phyloP scores from a whole-genome alignment of 35 echinoderm and acorn worm species.

The Strongylocentrotus purpuratus region DNA sequence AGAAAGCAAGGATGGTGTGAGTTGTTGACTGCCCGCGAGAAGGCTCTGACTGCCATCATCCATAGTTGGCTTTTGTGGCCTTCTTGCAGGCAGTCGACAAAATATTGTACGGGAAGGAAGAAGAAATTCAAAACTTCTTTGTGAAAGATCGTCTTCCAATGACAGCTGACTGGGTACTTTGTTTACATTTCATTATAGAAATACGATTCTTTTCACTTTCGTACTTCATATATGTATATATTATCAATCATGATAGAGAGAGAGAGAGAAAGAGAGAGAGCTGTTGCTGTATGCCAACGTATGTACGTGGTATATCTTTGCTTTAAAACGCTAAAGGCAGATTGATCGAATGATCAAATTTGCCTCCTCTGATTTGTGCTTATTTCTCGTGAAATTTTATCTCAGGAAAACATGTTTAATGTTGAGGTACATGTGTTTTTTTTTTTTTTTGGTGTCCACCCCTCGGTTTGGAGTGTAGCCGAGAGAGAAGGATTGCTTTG shows the following conservation, averaged over 20 bases:
- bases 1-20: too few species aligned
- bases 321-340: too few species aligned
- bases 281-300: neutral
- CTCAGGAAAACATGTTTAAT: neutral
- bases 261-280: neutral
- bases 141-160: neutral
- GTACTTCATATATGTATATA: neutral
- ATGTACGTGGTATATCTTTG: neutral
- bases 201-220: neutral
- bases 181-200: neutral
- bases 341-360: neutral
- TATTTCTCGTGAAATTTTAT: neutral
- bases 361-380: neutral
- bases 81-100: too few species aligned
- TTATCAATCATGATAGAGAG: neutral
- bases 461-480: neutral
- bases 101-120: neutral
- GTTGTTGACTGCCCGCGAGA: too few species aligned
- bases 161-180: conserved; percentile 1
- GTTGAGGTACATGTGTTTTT: neutral
- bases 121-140: conserved; percentile 1
- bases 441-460: neutral
- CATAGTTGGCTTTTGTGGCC: too few species aligned
- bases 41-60: too few species aligned
- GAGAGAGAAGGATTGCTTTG: neutral